Evolutionary conservation across 64 coral and sea anemone genomes (phyloP).

Genomic region (Exaiptasia diaphana): DNA sequence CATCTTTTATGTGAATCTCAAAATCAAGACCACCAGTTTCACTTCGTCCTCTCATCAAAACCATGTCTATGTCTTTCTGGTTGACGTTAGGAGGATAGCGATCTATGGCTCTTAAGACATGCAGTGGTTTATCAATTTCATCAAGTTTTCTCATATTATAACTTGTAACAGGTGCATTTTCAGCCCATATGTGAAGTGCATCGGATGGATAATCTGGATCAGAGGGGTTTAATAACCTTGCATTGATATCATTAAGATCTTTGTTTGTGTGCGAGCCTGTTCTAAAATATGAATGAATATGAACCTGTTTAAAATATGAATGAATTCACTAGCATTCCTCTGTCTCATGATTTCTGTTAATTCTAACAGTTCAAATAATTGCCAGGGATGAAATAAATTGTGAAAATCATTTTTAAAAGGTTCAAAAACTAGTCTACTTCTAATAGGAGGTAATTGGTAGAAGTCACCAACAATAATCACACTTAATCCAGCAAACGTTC

Average conservation of each 20-base stretch:
- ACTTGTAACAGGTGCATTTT: conserved; percentile 23
- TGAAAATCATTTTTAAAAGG: conserved; percentile 23
- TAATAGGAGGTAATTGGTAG: background rate
- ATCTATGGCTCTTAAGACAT: conserved; percentile 17
- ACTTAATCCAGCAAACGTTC: conserved; percentile 38
- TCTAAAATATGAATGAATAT: too few relatives aligned
- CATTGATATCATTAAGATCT: conserved; percentile 31
- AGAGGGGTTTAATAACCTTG: background rate
- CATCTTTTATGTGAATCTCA: conserved; percentile 26
- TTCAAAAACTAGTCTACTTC: conserved; percentile 23
- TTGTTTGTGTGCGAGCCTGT: background rate
- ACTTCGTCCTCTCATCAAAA: conserved; percentile 16
- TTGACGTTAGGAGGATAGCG: conserved; percentile 11
- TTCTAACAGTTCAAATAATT: conserved; percentile 33
- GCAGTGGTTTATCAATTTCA: background rate
- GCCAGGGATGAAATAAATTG: conserved; percentile 46
- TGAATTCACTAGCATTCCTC: conserved; percentile 20
- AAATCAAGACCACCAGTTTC: conserved; percentile 35
- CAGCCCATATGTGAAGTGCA: conserved; percentile 54
- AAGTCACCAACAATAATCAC: conserved; percentile 43
- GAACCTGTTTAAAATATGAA: conserved; percentile 24
- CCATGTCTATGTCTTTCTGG: conserved; percentile 29
- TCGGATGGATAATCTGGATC: conserved; percentile 11
- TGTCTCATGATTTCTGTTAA: conserved; percentile 52
- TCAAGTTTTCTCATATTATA: conserved; percentile 14